Percentiles rank a stretch among this genome's conserved stretches.
Conservation (phyloP, 1,140 invertebrate species). For the Kradibia gibbosae region DNA sequence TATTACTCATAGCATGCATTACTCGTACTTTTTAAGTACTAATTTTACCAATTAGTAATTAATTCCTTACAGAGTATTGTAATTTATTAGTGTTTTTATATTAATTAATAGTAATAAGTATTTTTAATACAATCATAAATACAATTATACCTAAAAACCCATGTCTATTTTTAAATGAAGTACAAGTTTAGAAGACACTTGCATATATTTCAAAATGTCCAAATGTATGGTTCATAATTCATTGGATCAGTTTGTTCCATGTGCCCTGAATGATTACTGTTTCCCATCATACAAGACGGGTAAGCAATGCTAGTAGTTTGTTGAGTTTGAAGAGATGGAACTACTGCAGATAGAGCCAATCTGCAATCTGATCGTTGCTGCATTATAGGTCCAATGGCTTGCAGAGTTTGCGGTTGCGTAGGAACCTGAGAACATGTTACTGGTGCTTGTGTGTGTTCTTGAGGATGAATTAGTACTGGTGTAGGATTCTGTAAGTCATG, state of each 20-base stretch:
- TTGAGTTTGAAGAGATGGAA: constrained; percentile 45
- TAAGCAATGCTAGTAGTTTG: constrained; percentile 54
- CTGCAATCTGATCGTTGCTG: constrained; percentile 66
- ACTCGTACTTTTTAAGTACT: background rate
- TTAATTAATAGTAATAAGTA: background rate
- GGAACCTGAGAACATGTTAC: constrained; percentile 44
- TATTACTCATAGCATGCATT: background rate
- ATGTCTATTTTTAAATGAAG: background rate
- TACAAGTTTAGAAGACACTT: background rate
- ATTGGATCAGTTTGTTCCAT: constrained; percentile 68
- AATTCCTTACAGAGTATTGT: background rate
- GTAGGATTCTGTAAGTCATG: constrained; percentile 57
- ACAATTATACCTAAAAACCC: constrained; percentile 8
- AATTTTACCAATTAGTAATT: background rate
- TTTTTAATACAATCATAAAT: background rate
- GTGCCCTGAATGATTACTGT: constrained; percentile 61
- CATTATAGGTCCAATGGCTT: constrained; percentile 62
- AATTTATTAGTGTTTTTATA: background rate
- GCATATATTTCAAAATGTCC: constrained; percentile 63
- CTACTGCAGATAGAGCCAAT: constrained; percentile 57
- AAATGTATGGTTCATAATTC: constrained; percentile 71
- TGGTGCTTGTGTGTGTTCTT: constrained; percentile 36
- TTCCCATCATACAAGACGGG: constrained; percentile 66
- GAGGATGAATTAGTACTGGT: constrained; percentile 49
- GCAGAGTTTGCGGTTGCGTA: constrained; percentile 54